Conservation (phyloP, 2,797 vertebrate genomes). For the Sparidentex hasta region DNA sequence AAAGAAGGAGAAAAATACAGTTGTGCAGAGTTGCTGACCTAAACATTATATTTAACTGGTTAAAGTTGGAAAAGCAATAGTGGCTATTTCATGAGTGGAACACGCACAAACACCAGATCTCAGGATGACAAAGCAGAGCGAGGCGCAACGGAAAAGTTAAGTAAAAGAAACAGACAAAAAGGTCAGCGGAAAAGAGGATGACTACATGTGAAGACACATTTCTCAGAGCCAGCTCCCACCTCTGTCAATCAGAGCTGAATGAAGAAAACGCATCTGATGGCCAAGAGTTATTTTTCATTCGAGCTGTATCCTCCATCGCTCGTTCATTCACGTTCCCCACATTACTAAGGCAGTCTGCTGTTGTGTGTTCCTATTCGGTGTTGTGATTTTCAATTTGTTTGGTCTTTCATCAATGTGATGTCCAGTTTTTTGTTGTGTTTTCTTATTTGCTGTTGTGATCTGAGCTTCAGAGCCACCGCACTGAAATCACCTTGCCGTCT, state of each 20-base stretch:
- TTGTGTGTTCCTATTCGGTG: too few species aligned
- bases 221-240: conserved; percentile 23
- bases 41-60: conserved; percentile 65
- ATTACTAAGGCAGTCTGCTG: not conserved
- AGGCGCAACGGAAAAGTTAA: conserved; percentile 12
- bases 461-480: too few species aligned
- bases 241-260: conserved; percentile 52
- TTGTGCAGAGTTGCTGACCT: conserved; percentile 66
- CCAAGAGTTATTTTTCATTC: conserved; percentile 39
- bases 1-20: conserved; percentile 23
- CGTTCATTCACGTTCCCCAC: conserved; percentile 9
- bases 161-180: conserved; percentile 15
- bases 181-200: conserved; percentile 8
- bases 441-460: too few species aligned
- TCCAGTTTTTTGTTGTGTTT: too few species aligned
- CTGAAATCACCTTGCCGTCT: not conserved
- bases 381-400: too few species aligned
- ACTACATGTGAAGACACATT: conserved; percentile 47
- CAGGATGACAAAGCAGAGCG: conserved; percentile 39
- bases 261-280: conserved; percentile 28
- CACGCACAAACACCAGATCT: conserved; percentile 38
- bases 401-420: too few species aligned
- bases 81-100: conserved; percentile 53
- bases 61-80: conserved; percentile 53
- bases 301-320: conserved; percentile 16